These are phyloP conservation scores for Mormyrus hasselquistii DNA, from an alignment of 2,797 vertebrate genomes.

Conservation along the genomic window DNA sequence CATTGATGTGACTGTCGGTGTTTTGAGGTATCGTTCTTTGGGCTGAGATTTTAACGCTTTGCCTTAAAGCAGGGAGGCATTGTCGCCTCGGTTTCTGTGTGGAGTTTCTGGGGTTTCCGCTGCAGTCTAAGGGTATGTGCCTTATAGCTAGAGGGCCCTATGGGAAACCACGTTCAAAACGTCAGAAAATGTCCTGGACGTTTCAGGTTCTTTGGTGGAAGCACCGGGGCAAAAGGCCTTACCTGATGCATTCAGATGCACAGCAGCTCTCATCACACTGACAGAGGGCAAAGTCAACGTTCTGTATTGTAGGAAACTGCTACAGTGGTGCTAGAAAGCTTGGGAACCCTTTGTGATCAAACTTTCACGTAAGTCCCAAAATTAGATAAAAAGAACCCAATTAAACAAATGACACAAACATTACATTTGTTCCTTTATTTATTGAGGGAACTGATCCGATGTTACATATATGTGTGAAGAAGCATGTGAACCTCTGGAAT, in stretches of 20 bases:
- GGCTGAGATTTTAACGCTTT: not conserved
- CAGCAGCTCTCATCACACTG: not conserved
- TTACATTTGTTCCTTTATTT: not conserved
- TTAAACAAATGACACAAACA: not conserved
- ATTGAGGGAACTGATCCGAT: not conserved
- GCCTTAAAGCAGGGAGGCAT: not conserved
- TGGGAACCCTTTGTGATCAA: not conserved
- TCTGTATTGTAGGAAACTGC: not conserved
- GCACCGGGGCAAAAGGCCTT: not conserved
- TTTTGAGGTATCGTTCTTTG: conserved; percentile 31
- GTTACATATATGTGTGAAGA: not conserved
- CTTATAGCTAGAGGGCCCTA: not conserved
- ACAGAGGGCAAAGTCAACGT: not conserved
- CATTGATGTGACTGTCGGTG: conserved; percentile 65
- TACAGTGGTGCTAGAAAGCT: not conserved
- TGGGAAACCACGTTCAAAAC: not conserved
- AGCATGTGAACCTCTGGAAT: not conserved
- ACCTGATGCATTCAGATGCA: not conserved
- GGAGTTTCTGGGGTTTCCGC: not conserved
- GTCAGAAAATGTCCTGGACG: not conserved
- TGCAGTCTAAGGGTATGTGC: not conserved
- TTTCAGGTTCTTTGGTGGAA: not conserved
- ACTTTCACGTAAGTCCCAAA: not conserved
- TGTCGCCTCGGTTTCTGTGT: not conserved
- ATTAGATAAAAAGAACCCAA: not conserved